These are phyloP conservation scores for Osmoderma eremita DNA, from an alignment of 2,888 invertebrate genomes.

Conservation along the genomic window DNA sequence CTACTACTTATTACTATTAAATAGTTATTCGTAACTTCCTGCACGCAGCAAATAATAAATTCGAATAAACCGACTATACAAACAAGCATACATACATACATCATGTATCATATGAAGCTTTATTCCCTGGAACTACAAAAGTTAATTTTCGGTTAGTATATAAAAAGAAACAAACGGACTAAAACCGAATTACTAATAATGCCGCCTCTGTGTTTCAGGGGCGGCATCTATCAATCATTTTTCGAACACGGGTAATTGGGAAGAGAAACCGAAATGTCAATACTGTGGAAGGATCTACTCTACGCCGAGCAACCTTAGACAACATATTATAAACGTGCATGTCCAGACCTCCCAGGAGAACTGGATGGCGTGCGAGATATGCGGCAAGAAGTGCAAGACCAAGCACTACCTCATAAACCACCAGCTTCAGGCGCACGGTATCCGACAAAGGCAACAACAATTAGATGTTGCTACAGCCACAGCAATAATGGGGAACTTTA, in stretches of 20 bases:
- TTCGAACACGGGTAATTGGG: conserved; percentile 41
- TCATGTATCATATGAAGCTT: background rate
- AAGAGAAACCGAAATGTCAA: conserved; percentile 72
- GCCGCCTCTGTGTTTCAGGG: conserved; percentile 76
- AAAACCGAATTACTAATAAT: conserved; percentile 45
- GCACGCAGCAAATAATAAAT: too few relatives aligned
- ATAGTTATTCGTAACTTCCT: too few relatives aligned
- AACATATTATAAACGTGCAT: conserved; percentile 81
- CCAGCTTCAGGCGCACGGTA: conserved; percentile 79
- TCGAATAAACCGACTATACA: too few relatives aligned
- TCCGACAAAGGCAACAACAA: conserved; percentile 71
- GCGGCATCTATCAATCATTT: conserved; percentile 63
- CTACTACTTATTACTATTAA: too few relatives aligned
- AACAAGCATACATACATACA: too few relatives aligned
- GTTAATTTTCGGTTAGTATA: background rate
- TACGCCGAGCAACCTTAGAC: conserved; percentile 78
- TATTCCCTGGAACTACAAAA: background rate
- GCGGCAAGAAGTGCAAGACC: conserved; percentile 80
- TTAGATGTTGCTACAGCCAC: conserved; percentile 42
- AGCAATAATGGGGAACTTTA: conserved; percentile 43
- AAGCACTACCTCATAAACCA: conserved; percentile 82
- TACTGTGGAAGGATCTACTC: conserved; percentile 79
- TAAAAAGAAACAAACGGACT: background rate
- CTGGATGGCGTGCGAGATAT: conserved; percentile 78
- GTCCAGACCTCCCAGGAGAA: conserved; percentile 75